Conservation (phyloP, 1,140 invertebrate genomes). For the Palaemon carinicauda region DNA sequence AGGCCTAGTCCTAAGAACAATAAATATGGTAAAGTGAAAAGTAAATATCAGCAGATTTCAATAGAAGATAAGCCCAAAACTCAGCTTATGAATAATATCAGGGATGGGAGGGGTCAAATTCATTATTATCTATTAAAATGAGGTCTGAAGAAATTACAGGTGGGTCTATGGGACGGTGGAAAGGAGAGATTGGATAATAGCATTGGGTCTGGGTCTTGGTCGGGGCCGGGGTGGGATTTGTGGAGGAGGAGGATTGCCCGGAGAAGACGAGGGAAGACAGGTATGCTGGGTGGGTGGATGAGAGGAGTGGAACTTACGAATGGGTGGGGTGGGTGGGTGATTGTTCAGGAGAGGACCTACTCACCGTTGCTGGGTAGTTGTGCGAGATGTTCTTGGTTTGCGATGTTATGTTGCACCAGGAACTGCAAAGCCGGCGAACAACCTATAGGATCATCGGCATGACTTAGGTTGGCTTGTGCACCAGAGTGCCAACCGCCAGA, state of each 20-base stretch:
- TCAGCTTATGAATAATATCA: too few relatives aligned
- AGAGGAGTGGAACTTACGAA: too few relatives aligned
- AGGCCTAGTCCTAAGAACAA: too few relatives aligned
- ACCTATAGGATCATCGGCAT: neutral
- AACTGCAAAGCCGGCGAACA: neutral
- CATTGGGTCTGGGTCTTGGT: neutral
- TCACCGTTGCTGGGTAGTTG: constrained; percentile 24
- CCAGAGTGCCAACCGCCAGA: neutral
- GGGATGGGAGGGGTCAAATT: too few relatives aligned
- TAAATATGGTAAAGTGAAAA: too few relatives aligned
- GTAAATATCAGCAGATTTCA: too few relatives aligned
- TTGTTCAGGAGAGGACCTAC: too few relatives aligned
- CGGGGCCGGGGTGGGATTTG: neutral
- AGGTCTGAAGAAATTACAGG: too few relatives aligned
- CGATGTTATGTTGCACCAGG: neutral
- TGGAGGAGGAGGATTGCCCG: neutral
- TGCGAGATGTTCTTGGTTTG: constrained; percentile 7
- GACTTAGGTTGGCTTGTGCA: neutral
- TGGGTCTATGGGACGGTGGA: too few relatives aligned
- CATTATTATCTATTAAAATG: too few relatives aligned
- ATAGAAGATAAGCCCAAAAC: too few relatives aligned
- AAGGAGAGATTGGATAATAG: neutral
- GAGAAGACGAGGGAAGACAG: neutral
- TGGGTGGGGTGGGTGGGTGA: neutral
- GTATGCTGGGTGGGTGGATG: neutral